A percentile compares a stretch with the other conserved stretches of the same genome.
Evolutionary conservation across 2,888 invertebrate genomes (phyloP).

Genomic region (Sphecodes monilicornis): DNA sequence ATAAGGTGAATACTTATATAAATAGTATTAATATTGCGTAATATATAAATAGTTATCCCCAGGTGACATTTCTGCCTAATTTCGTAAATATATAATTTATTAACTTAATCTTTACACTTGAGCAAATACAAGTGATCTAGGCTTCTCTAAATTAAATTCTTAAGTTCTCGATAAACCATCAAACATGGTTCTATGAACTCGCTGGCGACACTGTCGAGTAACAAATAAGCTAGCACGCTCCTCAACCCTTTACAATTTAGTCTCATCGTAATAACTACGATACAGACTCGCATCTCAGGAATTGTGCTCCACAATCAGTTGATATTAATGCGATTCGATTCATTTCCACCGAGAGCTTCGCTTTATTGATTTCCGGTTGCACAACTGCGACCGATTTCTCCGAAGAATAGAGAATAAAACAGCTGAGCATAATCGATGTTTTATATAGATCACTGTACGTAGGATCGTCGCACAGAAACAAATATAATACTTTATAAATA

Average conservation of each 20-base stretch:
- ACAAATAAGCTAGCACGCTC: not conserved
- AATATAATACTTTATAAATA: not conserved
- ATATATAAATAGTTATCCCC: too few species aligned
- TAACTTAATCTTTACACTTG: too few species aligned
- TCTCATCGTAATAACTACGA: not conserved
- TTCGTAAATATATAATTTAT: too few species aligned
- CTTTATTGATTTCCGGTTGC: not conserved
- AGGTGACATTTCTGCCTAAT: too few species aligned
- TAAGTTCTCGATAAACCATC: too few species aligned
- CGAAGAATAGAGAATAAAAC: not conserved
- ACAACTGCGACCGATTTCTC: not conserved
- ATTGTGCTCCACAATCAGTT: not conserved
- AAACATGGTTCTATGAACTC: not conserved
- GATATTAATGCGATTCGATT: not conserved
- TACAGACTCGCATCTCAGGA: not conserved
- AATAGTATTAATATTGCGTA: too few species aligned
- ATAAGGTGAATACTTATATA: too few species aligned
- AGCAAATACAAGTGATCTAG: too few species aligned
- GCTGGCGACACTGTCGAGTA: not conserved
- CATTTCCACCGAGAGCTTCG: not conserved
- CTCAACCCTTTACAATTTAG: not conserved
- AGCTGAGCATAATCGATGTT: not conserved
- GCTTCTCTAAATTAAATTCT: too few species aligned
- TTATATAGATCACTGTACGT: not conserved
- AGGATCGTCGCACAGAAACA: not conserved